Evolutionary conservation across 2,113 vertebrate genomes (phyloP), one percentile per base, ranked within the genome.

Genomic region (Leptocoma aspasia): DNA sequence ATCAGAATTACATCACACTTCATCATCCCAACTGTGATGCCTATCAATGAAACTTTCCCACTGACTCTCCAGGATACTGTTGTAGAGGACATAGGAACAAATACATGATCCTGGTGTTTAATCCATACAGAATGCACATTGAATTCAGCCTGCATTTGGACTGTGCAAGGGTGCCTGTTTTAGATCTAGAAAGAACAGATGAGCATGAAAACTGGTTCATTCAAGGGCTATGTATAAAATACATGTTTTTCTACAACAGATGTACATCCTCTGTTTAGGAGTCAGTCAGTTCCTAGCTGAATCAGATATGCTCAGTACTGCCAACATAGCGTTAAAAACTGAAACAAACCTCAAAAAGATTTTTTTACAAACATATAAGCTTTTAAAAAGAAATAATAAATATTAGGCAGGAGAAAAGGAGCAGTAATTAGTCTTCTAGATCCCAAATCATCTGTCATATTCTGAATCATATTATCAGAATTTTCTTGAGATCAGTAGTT

Each of bases 181-280:
- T 76, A 76, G 31, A 66, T 53, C 24, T 49, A 53, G 53, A 76
- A 86, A 76, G 39, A 82, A 50, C 2, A 6, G 44, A 82, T 35
- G 33, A 91, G 47, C 57, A 57, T 5, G 14, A 61, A 24, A 50
- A 57, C 24, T 33, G 39, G 50, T 49, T 66, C 42, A 49, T 19
- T 68, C 3, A 7, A 91, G 22, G 23, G 26, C 30, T 54, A 59
- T 15, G 15, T 89, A 91, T 92, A 89, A 95, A 94, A 95, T 39
- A 63, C 37, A 76, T 64, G 50, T 24, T 93, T 82, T 89, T 78
- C 88, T 89, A 73, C 35, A 86, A 88, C 73, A 96, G 85, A 93
- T 76, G 39, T 89, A 92, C 60, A 86, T 59, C 37, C 61, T 65
- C 24, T 4, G 2, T 61, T 82, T 85, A 77, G 70, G 24, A 56